Base-by-base conservation (phyloP, 2,888 invertebrate species). In the Folsomia candida region DNA sequence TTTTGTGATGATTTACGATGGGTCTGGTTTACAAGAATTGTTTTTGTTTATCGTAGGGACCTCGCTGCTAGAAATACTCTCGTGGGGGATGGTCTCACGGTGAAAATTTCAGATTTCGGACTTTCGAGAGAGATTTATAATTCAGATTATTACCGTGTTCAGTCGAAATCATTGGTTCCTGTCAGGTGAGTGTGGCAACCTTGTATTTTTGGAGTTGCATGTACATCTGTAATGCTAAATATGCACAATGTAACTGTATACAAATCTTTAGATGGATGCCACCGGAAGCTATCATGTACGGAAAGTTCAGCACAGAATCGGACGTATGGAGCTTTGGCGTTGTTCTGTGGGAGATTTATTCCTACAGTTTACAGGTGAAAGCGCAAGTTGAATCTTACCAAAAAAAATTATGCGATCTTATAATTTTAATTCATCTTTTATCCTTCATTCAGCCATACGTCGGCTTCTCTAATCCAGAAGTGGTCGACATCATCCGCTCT, bases 281-380 rank as follows among this genome's bases (percentile, higher is more conserved):
- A n/a, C 94, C 97, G 0, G 98, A 99, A 84, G 94, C 97, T 0
- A 95, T 99, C 81, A 86, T 98, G 59, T 97, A 97, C 83, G 97
- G 97, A 14, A 96, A 97, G 85, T 98, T 97, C 82, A 95, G 95
- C 1, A 95, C 96, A 0, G 97, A 97, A 84, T 94, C 95, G 79
- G 98, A 99, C 83, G 95, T 98, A 27, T 99, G 97, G 97, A 94
- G 97, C 26, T 98, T 94, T 84, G 99, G 99, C 20, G 96, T 99
- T 22, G 95, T 98, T 14, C 85, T 99, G 37, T 99, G 99, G 99
- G 99, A 99, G 86, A 95, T 97, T 73, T 99, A 95, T 84, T 96
- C 94, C 82, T 98, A 93, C 83, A 99, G 98, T 26, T 86, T 96
- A 78, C 96, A 96, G 86, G 63, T 89, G 89, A 22, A 25, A 47